Percentiles rank a stretch among this genome's conserved stretches.
Conservation (phyloP, 2,888 invertebrate genomes). For the Nesidiocoris tenuis region DNA sequence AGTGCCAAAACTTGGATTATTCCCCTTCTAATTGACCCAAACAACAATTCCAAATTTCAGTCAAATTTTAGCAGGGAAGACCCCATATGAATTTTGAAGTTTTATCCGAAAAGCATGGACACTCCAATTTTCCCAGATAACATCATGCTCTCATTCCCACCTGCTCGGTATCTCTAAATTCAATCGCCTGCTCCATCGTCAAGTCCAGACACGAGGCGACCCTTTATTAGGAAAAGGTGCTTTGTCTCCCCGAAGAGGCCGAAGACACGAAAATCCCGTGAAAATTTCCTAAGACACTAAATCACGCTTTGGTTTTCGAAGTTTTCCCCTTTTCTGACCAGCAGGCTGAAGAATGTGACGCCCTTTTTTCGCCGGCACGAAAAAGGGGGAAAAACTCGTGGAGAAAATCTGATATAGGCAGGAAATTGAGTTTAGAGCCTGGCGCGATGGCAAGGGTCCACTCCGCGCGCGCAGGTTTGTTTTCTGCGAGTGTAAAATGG, state of each 20-base stretch:
- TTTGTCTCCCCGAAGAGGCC: background rate
- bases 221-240: background rate
- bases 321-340: background rate
- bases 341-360: background rate
- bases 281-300: background rate
- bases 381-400: slow-evolving; percentile 3
- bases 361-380: background rate
- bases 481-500: slow-evolving; percentile 44
- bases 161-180: too few relatives aligned
- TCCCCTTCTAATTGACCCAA: too few relatives aligned
- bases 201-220: background rate
- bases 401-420: slow-evolving; percentile 37
- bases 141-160: too few relatives aligned
- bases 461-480: slow-evolving; percentile 32
- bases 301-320: background rate
- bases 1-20: too few relatives aligned
- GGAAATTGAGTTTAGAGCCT: slow-evolving; percentile 38
- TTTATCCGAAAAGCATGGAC: too few relatives aligned
- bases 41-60: too few relatives aligned
- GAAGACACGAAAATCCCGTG: background rate
- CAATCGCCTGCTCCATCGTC: too few relatives aligned
- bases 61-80: too few relatives aligned
- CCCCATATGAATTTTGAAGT: too few relatives aligned
- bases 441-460: slow-evolving; percentile 5
- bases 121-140: too few relatives aligned